These are phyloP conservation scores for Nephila pilipes DNA, from an alignment of 1,140 invertebrate species.

Conservation along the genomic window DNA sequence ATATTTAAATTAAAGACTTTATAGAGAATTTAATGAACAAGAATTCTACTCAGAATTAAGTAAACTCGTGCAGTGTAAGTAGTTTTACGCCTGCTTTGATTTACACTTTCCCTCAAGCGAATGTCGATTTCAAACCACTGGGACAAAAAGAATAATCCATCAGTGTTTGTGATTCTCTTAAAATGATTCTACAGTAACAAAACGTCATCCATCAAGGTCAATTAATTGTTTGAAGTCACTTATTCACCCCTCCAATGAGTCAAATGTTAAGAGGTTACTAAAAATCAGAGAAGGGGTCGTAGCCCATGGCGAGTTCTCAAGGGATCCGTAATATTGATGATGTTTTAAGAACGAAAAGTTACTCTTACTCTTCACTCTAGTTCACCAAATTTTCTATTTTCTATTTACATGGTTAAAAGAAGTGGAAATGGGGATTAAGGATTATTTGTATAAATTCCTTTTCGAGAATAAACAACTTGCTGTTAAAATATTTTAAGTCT, in stretches of 20 bases:
- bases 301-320: neutral
- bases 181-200: neutral
- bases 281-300: neutral
- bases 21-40: too few species aligned
- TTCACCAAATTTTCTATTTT: neutral
- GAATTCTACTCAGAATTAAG: too few species aligned
- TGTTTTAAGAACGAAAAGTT: neutral
- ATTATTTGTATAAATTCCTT: too few species aligned
- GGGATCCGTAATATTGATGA: neutral
- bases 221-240: neutral
- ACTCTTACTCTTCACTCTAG: too few species aligned
- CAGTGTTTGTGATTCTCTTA: conserved; percentile 40
- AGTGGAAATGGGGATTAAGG: too few species aligned
- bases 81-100: too few species aligned
- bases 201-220: conserved; percentile 34
- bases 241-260: neutral
- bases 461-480: too few species aligned
- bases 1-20: too few species aligned
- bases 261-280: conserved; percentile 15
- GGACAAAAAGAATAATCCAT: neutral
- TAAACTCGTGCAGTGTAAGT: too few species aligned
- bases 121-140: neutral
- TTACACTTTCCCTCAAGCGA: too few species aligned
- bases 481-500: too few species aligned
- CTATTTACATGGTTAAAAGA: neutral